A percentile compares a stretch with the other conserved stretches of the same genome.
These are phyloP conservation scores for Spongia lamella DNA, from an alignment of 37 sponge, comb jelly and placozoan species.

Conservation along the genomic window DNA sequence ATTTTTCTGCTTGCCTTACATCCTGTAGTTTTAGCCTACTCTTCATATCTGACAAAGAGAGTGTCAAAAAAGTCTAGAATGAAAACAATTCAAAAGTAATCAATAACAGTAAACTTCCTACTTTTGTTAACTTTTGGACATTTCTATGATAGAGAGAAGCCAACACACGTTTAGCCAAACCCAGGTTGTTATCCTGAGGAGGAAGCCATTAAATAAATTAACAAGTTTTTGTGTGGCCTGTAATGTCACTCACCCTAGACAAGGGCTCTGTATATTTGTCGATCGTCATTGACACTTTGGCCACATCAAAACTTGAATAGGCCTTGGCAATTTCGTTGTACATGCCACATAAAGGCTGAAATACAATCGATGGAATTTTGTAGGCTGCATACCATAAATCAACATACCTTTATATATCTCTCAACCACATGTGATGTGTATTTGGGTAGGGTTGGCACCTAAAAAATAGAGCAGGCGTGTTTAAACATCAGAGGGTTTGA, in stretches of 20 bases:
- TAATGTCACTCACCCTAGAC: conserved; percentile 61
- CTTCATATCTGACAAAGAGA: conserved; percentile 79
- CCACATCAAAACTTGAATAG: conserved; percentile 37
- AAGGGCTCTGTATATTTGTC: conserved; percentile 60
- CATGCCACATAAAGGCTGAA: conserved; percentile 77
- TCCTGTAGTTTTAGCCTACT: conserved; percentile 45
- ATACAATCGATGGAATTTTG: too few relatives aligned
- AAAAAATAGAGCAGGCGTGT: not conserved
- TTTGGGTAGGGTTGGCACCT: conserved; percentile 59
- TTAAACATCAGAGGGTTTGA: not conserved
- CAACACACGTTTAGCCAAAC: conserved; percentile 64
- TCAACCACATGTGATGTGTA: conserved; percentile 66
- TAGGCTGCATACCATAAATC: conserved; percentile 38
- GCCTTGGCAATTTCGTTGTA: conserved; percentile 65
- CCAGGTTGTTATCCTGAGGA: conserved; percentile 73
- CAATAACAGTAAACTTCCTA: conserved; percentile 5
- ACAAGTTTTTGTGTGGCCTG: not conserved
- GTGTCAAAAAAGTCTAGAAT: conserved; percentile 84
- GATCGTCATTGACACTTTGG: conserved; percentile 31
- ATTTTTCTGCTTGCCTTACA: conserved; percentile 82
- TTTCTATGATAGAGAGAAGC: conserved; percentile 39
- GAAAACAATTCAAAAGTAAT: too few relatives aligned
- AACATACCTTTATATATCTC: conserved; percentile 41
- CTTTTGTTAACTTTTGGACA: conserved; percentile 85
- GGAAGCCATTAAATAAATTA: not conserved